Evolutionary conservation across 2,888 invertebrate species (phyloP), one percentile per base, ranked within the genome.

Genomic region (Caenorhabditis sp.): DNA sequence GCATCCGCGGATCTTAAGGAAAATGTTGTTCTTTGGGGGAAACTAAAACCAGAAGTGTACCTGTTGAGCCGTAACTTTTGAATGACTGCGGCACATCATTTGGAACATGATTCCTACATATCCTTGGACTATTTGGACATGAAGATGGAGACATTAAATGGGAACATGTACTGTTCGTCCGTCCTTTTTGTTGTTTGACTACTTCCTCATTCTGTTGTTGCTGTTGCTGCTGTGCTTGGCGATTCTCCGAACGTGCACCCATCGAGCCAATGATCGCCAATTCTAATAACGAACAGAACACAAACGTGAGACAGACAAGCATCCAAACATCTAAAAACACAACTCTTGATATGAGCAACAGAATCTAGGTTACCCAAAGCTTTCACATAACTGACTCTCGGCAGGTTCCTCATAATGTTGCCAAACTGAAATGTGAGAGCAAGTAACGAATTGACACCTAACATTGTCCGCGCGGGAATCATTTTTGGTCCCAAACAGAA

Each of bases 371-470:
- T 51, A 87, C 85, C 88, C 2, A 88, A 51, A 11, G 88, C 87
- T 82, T 88, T 88, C 37, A 87, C 85, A 51, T 89, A 87, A 61
- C 85, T 85, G 58, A 88, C 88, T 47, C 90, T 74, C 1, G 90
- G 90, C 37, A 91, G 83, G 62, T 91, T 91, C 56, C 90, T 78
- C 89, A 91, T 90, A 40, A 91, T 89, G 72, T 91, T 90, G 61
- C 90, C 90, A 67, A 89, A 89, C 60, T 90, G 90, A 55, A 88
- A 86, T 18, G 87, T 88, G 26, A 88, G 74, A 0, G 90, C 90
- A 6, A 89, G 81, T 1, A 89, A 70, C 9, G 88, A 87, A 64
- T 90, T 90, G 28, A 90, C 90, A 60, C 90, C 90, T 24, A 90
- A 76, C 87, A 90, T 89, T 20, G 90, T 90, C 15, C 90, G 55